Evolutionary conservation across 37 sponge, comb jelly and placozoan species (phyloP), one percentile per base, ranked within the genome.

Genomic region (Aplysina aerophoba): DNA sequence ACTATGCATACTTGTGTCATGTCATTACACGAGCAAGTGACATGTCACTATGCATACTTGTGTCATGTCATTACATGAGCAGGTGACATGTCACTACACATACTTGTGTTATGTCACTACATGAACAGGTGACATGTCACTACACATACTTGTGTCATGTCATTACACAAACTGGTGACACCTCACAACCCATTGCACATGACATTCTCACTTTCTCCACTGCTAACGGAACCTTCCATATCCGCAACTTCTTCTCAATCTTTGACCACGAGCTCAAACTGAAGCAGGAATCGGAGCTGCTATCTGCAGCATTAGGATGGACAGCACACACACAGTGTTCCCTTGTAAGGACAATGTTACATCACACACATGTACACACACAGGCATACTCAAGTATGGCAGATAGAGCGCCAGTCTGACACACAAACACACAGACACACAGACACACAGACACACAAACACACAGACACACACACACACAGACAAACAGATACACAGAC

Each of bases 261-360:
- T 75, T 75, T 41, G 78, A 75, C 78, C 78, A 75, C 2, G 78
- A 40, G n/a, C 20, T 50, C 44, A 75, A 50, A 4, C 40, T 19
- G 53, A 75, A 75, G 24, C 3, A 41, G 54, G 33, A 20, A 19
- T 50, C 37, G 4, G 34, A 25, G 2, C 71, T 35, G 28, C 66
- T 64, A 64, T 8, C 66, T 64, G 8, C 30, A 31, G 27, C 36
- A 37, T 13, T 25, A 5, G 6, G 8, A 8, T 11, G 8, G 28
- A 64, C 66, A 64, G 8, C 3, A 44, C 25, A 62, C 25, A 62
- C 12, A 62, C n/a, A 25, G 12, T 2, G 4, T 2, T 2, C 2
- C 3, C 50, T 44, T 44, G 50, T 44, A 3, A 44, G 6, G 3
- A 44, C 50, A 44, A 8, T 8, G 50, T 12, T 11, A 64, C 66